Percentiles rank a stretch among this genome's conserved stretches.
These are phyloP conservation scores for Pteromalus puparum DNA, from an alignment of 1,140 invertebrate species.

Conservation along the genomic window DNA sequence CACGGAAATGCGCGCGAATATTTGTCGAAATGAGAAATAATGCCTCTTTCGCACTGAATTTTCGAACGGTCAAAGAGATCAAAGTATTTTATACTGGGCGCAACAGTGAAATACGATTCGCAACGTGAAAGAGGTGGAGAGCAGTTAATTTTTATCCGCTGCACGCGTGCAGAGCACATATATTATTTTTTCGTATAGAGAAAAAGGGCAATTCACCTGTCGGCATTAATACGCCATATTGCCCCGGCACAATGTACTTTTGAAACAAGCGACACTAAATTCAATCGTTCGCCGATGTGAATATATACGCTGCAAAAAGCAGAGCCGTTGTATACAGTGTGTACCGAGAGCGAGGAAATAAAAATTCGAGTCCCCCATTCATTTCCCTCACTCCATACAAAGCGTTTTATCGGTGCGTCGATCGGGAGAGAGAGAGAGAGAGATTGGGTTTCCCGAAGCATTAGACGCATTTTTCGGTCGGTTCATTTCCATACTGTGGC, in stretches of 20 bases:
- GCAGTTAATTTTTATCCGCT: not conserved
- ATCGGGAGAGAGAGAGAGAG: not conserved
- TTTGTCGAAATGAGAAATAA: not conserved
- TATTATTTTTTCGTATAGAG: not conserved
- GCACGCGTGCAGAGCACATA: not conserved
- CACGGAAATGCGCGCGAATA: not conserved
- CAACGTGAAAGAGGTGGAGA: not conserved
- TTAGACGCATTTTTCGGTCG: slow-evolving; percentile 18
- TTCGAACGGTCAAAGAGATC: not conserved
- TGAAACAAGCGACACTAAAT: not conserved
- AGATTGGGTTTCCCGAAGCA: not conserved
- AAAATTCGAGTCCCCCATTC: not conserved
- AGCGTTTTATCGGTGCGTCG: slow-evolving; percentile 17
- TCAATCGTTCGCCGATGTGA: not conserved
- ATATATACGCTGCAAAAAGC: not conserved
- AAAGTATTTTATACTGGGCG: not conserved
- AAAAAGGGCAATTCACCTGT: not conserved
- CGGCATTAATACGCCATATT: slow-evolving; percentile 1
- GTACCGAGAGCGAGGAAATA: not conserved
- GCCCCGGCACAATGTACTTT: not conserved
- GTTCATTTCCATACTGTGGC: slow-evolving; percentile 23
- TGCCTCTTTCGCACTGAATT: not conserved
- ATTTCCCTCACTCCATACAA: not conserved
- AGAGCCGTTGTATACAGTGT: too few relatives aligned
- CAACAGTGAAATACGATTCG: not conserved